Evolutionary conservation across 2,797 vertebrate species (phyloP), one percentile per base, ranked within the genome.

Genomic region (Sebastolobus altivelis): DNA sequence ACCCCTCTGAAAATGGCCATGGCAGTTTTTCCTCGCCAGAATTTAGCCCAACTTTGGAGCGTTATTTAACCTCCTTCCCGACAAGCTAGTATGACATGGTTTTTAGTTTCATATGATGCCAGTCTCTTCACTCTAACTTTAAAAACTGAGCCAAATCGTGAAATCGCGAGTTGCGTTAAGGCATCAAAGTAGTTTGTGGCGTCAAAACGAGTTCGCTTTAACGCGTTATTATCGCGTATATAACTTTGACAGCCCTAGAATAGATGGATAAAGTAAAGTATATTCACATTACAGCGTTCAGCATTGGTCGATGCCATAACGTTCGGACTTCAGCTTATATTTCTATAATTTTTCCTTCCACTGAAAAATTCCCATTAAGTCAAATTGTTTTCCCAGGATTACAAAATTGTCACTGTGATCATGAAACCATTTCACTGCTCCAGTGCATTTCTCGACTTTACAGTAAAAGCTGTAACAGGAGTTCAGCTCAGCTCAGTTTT

Each of bases 171-270:
- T 49, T 20, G 46, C 43, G 7, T 49, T 49, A 49, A 49, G 18
- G 43, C 18, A 18, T 49, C 0, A 3, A 49, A 49, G 0, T 18
- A 0, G 18, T 49, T 0, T 18, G 18, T 49, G 3, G 18, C 7
- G 18, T 49, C 18, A 20, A 49, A 49, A 49, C 43, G 0, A 49
- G 18, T 49, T 49, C 0, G 8, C 18, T 20, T 49, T 49, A 49
- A 20, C 18, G 46, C 20, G 5, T 20, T 49, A 49, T 49, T 49
- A 20, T 49, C 46, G 1, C 8, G 0, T 49, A 25, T 25, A 25
- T 12, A 2, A 65, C 13, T 56, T 27, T 49, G 46, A 27, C 11
- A 0, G n/a, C 22, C 8, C 16, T 20, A 49, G 16, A 1, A 49
- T 49, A 49, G 43, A 49, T 16, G 9, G 5, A 22, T 27, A 49